Evolutionary conservation across 2,113 vertebrate species (phyloP), one percentile per base, ranked within the genome.

Genomic region (Zosterops japonicus): DNA sequence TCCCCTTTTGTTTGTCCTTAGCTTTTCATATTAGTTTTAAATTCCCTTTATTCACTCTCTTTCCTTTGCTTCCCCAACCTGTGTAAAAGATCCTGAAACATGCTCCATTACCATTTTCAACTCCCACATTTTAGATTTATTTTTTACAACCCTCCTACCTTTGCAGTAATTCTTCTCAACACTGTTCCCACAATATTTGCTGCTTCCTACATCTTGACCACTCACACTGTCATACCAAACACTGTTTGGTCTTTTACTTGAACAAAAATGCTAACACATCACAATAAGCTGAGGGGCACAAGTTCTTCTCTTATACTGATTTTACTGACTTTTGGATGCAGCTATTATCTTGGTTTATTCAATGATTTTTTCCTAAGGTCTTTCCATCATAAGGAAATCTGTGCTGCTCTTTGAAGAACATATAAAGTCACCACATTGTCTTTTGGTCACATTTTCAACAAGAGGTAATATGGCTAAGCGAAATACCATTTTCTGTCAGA

Each of bases 81-180:
- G 60, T 31, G 14, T 36, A 75, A 87, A 14, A 50, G 4, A 19
- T 70, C 91, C 50, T 81, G 69, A 89, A 94, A 78, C 23, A 63
- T 29, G 29, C 10, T 82, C 78, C 33, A 39, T 50, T 91, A 72
- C 14, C 63, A 53, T 11, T 68, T 91, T 78, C 33, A 52, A 75
- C 60, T 75, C 69, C 77, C 53, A 84, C 84, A 68, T 82, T 94
- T 91, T 63, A 75, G 77, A 78, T 89, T 75, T 94, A 74, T 84
- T 93, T 94, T 95, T 96, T 93, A 55, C 46, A 84, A 21, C 7
- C 72, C 52, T 91, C 81, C 65, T 56, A 63, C 60, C 21, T 87
- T 52, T 85, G 56, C 41, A 76, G 39, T 44, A 89, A 84, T 42
- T 82, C 41, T 90, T 69, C 63, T 81, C 28, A 82, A 59, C 20